phyloP scores from a whole-genome alignment of 2,888 invertebrate genomes.

The Orthosia gracilis region DNA sequence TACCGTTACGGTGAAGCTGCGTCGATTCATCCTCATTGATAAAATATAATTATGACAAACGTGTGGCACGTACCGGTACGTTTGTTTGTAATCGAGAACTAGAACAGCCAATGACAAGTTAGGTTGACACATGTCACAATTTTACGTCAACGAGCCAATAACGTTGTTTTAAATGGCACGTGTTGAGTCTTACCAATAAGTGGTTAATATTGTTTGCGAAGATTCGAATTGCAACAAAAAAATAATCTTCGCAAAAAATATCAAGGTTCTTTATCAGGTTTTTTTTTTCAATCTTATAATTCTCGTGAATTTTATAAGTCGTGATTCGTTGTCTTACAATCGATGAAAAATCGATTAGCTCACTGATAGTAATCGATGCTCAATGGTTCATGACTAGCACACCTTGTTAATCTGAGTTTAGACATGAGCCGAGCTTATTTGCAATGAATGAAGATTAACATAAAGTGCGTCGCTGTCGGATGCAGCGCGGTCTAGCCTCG shows the following conservation, averaged over 20 bases:
- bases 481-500: constrained; percentile 72
- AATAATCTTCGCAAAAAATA: constrained; percentile 10
- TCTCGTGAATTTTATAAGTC: neutral
- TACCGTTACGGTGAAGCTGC: constrained; percentile 49
- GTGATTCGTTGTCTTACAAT: constrained; percentile 4
- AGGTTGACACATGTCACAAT: constrained; percentile 26
- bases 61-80: constrained; percentile 32
- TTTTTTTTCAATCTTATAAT: neutral
- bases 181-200: neutral
- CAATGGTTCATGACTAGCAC: constrained; percentile 45
- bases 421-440: constrained; percentile 84
- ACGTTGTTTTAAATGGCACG: neutral
- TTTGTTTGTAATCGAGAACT: constrained; percentile 38
- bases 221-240: constrained; percentile 20
- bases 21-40: constrained; percentile 50
- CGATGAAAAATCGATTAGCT: constrained; percentile 19
- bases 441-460: constrained; percentile 88
- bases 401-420: constrained; percentile 60
- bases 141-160: constrained; percentile 1
- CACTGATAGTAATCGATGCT: constrained; percentile 21
- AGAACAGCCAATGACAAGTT: constrained; percentile 22
- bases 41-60: constrained; percentile 47
- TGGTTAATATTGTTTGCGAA: constrained; percentile 4
- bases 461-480: constrained; percentile 80
- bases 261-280: constrained; percentile 4